Evolutionary conservation across 2,888 invertebrate species (phyloP), one percentile per base, ranked within the genome.

Genomic region (Cryptus armator): DNA sequence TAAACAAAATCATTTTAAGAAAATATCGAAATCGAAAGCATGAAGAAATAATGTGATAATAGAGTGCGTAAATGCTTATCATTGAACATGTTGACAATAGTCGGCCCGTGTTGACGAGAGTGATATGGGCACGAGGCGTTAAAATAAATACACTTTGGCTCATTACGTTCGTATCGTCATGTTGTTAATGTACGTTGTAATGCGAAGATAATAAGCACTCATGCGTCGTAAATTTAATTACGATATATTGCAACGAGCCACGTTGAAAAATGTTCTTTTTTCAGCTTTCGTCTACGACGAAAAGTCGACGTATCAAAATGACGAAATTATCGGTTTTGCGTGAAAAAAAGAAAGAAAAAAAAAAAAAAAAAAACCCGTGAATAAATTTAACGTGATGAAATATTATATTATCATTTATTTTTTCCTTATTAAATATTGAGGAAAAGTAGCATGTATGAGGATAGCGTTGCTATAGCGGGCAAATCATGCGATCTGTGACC

Each of bases 21-120:
- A 67, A 67, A 24, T 67, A 7, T 56, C 4, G 4, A 56, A 66
- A 24, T 16, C 16, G 43, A 44, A 66, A 64, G 37, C 64, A 37
- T 16, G 7, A 16, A 1, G 4, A 37, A 43, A 10, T 16, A 24
- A 46, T n/a, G n/a, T 4, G 5, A 44, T 66, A 43, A 44, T 16
- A 12, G 14, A 67, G 24, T 67, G 44, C 46, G 19, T 46, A 16
- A 43, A 16, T 10, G 66, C 43, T 66, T 66, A 43, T 44, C 66
- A 4, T 16, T 66, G 66, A 16, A 16, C 7, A 66, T 44, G 37
- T 44, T 66, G 16, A 44, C 66, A 43, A 66, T 66, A 66, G 19
- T 66, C 43, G 43, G 16, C 10, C 6, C 10, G 24, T 24, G 56
- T 56, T 56, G 56, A 24, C 56, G 24, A 1, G 12, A 56, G 19